phyloP scores from a whole-genome alignment of 1,140 invertebrate species.

The Gryon sp. region DNA sequence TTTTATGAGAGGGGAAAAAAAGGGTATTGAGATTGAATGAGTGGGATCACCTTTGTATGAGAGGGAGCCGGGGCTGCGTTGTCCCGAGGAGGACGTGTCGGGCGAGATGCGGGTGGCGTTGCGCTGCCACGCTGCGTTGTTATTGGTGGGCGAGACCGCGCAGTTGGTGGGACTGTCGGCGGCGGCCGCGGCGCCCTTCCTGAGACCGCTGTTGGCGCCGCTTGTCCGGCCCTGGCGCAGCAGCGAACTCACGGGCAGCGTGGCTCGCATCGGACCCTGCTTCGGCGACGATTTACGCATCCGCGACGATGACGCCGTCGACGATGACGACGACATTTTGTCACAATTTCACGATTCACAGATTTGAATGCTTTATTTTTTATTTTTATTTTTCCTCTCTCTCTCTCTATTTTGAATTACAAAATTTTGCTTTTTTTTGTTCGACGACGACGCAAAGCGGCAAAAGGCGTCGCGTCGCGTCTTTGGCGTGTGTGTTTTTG shows the following conservation, averaged over 20 bases:
- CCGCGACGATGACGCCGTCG: too few species aligned
- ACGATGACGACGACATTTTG: too few species aligned
- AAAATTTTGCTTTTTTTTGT: too few species aligned
- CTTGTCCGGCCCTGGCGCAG: slow-evolving; percentile 81
- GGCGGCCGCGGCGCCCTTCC: slow-evolving; percentile 80
- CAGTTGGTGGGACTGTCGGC: slow-evolving; percentile 80
- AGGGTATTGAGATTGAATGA: background rate
- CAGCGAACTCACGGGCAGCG: slow-evolving; percentile 85
- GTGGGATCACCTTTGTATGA: slow-evolving; percentile 84
- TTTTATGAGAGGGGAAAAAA: background rate
- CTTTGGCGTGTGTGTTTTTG: background rate
- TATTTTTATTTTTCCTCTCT: too few species aligned
- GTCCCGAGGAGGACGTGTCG: slow-evolving; percentile 83
- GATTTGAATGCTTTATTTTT: too few species aligned
- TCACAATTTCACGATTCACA: too few species aligned
- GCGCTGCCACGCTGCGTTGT: slow-evolving; percentile 78
- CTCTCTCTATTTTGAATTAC: too few species aligned
- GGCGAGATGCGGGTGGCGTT: slow-evolving; percentile 81
- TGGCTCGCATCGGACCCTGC: slow-evolving; percentile 86
- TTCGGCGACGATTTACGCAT: too few species aligned
- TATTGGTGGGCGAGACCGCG: slow-evolving; percentile 83
- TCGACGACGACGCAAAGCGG: too few species aligned
- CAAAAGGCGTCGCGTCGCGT: background rate
- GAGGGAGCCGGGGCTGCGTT: slow-evolving; percentile 85
- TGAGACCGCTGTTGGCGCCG: slow-evolving; percentile 74